These are phyloP conservation scores for Hiodon alosoides DNA, from an alignment of 2,113 vertebrate species.

Conservation along the genomic window DNA sequence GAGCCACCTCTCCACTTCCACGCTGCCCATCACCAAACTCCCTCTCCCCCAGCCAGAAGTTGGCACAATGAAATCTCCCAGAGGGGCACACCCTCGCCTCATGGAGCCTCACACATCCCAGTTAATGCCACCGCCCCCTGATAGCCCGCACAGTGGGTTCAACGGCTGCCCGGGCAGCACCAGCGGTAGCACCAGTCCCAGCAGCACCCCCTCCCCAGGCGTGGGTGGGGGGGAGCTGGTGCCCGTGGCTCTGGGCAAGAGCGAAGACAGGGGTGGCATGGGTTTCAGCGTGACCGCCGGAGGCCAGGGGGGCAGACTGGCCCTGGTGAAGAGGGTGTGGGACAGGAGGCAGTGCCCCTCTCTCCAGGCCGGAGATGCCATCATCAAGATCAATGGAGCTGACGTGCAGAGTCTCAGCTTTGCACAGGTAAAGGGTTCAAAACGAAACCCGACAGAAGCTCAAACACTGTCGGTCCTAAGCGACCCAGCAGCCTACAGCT, in stretches of 20 bases:
- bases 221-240: conserved; percentile 51
- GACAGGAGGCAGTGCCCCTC: conserved; percentile 60
- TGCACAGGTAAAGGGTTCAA: conserved; percentile 50
- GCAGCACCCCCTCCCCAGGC: conserved; percentile 33
- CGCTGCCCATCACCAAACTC: conserved; percentile 43
- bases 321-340: conserved; percentile 63
- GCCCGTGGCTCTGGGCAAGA: conserved; percentile 56
- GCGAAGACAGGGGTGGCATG: conserved; percentile 51
- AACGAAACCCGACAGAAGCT: too few relatives aligned
- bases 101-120: conserved; percentile 50
- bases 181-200: conserved; percentile 36
- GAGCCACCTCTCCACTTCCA: conserved; percentile 53
- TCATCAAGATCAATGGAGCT: conserved; percentile 65
- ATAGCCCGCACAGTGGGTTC: conserved; percentile 52
- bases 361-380: conserved; percentile 59
- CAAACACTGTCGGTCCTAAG: too few relatives aligned
- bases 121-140: conserved; percentile 36
- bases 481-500: too few relatives aligned
- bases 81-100: conserved; percentile 32
- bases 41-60: conserved; percentile 45
- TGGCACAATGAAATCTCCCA: conserved; percentile 37
- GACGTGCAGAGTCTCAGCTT: conserved; percentile 62
- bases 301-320: conserved; percentile 55
- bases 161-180: conserved; percentile 55
- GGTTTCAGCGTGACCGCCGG: conserved; percentile 63